These are phyloP conservation scores for Automeris io DNA, from an alignment of 2,888 invertebrate species.

Conservation along the genomic window DNA sequence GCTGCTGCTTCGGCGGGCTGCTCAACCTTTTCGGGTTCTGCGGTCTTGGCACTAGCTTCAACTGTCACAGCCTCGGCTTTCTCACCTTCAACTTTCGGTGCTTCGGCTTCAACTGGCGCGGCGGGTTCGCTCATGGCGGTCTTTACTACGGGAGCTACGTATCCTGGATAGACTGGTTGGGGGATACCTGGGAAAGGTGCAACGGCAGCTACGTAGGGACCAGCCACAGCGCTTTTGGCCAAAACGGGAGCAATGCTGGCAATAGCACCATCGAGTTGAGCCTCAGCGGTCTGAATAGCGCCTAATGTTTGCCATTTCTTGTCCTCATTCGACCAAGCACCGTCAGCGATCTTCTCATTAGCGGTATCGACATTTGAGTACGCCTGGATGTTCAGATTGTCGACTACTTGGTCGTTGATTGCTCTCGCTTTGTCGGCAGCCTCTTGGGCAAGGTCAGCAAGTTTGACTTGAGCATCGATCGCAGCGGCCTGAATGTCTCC, in stretches of 20 bases:
- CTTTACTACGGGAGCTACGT: constrained; percentile 5
- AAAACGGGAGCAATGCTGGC: constrained; percentile 37
- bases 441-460: constrained; percentile 39
- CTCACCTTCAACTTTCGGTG: constrained; percentile 8
- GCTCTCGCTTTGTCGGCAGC: constrained; percentile 42
- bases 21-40: constrained; percentile 7
- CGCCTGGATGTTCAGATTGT: constrained; percentile 38
- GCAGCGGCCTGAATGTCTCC: constrained; percentile 62
- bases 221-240: constrained; percentile 31
- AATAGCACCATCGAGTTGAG: constrained; percentile 45
- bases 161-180: constrained; percentile 14
- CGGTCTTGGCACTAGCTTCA: constrained; percentile 15
- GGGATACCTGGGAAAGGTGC: constrained; percentile 15
- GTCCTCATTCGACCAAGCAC: constrained; percentile 53
- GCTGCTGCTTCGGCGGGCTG: constrained; percentile 11
- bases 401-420: constrained; percentile 34
- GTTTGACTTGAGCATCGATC: constrained; percentile 51
- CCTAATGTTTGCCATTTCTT: constrained; percentile 62
- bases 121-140: constrained; percentile 1
- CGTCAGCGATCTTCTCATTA: constrained; percentile 33
- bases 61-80: constrained; percentile 11
- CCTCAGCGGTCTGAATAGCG: constrained; percentile 49
- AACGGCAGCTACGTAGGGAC: constrained; percentile 16
- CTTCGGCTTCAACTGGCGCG: constrained; percentile 1
- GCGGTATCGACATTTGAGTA: constrained; percentile 29